Conservation (phyloP, 2,888 invertebrate genomes). For the Philhelius pedissequus region DNA sequence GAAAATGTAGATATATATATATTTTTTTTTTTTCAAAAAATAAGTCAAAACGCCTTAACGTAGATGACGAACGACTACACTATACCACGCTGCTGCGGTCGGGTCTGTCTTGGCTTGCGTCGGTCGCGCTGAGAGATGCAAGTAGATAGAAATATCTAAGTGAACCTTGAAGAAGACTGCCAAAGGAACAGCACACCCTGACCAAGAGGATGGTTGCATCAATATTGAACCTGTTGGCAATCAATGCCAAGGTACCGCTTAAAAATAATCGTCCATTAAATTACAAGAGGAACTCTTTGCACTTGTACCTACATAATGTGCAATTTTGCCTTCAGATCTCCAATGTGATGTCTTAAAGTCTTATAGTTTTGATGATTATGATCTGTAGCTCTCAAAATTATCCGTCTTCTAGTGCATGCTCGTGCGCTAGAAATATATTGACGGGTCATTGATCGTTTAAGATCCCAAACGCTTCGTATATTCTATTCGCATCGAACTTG, state of each 20-base stretch:
- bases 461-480: conserved; percentile 16
- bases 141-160: conserved; percentile 14
- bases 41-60: conserved; percentile 28
- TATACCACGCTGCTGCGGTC: background rate
- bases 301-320: background rate
- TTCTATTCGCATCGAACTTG: background rate
- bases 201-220: conserved; percentile 36
- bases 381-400: conserved; percentile 46
- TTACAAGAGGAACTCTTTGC: conserved; percentile 8
- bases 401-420: conserved; percentile 7
- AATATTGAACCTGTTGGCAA: conserved; percentile 68
- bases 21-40: conserved; percentile 34
- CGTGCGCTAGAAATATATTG: conserved; percentile 41
- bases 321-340: background rate
- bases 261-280: conserved; percentile 62
- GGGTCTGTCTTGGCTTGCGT: background rate
- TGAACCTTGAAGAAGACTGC: conserved; percentile 64
- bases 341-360: background rate
- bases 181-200: conserved; percentile 37
- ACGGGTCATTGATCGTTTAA: conserved; percentile 63
- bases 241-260: conserved; percentile 68
- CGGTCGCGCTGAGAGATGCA: background rate
- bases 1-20: too few species aligned
- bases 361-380: conserved; percentile 36
- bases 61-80: background rate